Base-by-base conservation (phyloP, 2,888 invertebrate species). In the Chesias legatella region DNA sequence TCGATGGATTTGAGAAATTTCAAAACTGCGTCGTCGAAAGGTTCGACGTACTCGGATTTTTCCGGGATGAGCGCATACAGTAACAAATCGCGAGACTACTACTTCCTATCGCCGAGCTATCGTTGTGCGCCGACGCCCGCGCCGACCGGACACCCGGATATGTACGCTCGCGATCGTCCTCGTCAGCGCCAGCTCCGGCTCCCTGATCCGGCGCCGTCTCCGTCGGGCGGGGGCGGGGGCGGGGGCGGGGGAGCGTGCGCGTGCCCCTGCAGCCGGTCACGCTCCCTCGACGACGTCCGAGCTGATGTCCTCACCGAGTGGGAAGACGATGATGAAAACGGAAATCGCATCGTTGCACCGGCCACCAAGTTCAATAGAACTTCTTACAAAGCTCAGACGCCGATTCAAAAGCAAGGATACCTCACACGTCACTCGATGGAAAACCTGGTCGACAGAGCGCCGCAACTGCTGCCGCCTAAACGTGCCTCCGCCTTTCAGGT, bases 201-300 rank as follows among this genome's bases (percentile, higher is more conserved):
- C n/a, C 46, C 69, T 72, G 38, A 75, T 76, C 27, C 50, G 1
- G 43, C 46, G 29, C 48, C 50, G 9, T 48, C 52, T 32, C 44
- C 44, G 70, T 73, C 54, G 67, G 75, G 3, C 66, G n/a, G n/a
- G n/a, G n/a, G n/a, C n/a, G n/a, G n/a, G n/a, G n/a, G n/a, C n/a
- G n/a, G n/a, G n/a, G n/a, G n/a, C n/a, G n/a, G n/a, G n/a, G n/a
- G n/a, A n/a, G n/a, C n/a, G n/a, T n/a, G n/a, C 67, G 82, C 90
- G 1, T 92, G 92, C 58, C 90, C 91, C 10, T 92, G 92, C 67
- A 89, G 88, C 32, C 88, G 93, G 30, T 93, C 94, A 8, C 90
- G 92, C 38, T 94, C 94, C 1, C 85, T 94, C 73, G 94, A 94
- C 61, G 94, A 94, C 63, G 92, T 94, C 7, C 88, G 93, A 30